A percentile compares a stretch with the other conserved stretches of the same genome.
Evolutionary conservation across 2,797 vertebrate genomes (phyloP).

Genomic region (Lepus oiostolus): DNA sequence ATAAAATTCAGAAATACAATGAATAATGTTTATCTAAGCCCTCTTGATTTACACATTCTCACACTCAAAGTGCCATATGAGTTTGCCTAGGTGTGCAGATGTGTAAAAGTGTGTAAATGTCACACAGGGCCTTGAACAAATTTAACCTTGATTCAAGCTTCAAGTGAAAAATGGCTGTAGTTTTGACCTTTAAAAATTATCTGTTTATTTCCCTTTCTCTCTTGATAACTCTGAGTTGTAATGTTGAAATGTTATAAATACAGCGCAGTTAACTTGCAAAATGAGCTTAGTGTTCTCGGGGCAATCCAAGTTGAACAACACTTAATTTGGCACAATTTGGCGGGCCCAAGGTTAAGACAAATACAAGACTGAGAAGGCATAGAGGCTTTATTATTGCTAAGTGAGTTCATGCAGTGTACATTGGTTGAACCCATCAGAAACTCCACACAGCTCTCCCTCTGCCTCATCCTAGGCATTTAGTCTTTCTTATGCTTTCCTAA

Average conservation of each 20-base stretch:
- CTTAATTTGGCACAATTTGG: conserved; percentile 86
- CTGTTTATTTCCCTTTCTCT: conserved; percentile 83
- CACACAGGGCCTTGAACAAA: background rate
- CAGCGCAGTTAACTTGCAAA: conserved; percentile 83
- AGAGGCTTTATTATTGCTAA: conserved; percentile 86
- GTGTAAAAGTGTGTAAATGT: background rate
- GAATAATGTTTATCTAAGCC: background rate
- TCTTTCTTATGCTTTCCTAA: conserved; percentile 73
- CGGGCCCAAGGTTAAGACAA: conserved; percentile 82
- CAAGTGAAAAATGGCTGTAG: conserved; percentile 42
- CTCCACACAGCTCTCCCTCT: conserved; percentile 22
- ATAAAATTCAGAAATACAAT: background rate
- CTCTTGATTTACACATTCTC: background rate
- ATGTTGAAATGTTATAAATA: conserved; percentile 82
- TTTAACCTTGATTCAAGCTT: conserved; percentile 55
- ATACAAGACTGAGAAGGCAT: conserved; percentile 81
- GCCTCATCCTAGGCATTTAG: conserved; percentile 74
- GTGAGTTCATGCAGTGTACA: conserved; percentile 68
- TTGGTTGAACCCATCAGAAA: conserved; percentile 79
- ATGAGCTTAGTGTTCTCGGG: conserved; percentile 85
- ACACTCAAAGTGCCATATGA: background rate
- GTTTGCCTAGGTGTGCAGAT: background rate
- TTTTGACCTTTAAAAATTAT: conserved; percentile 65
- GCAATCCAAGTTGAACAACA: conserved; percentile 84
- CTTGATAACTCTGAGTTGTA: conserved; percentile 76